Evolutionary conservation across 2,888 invertebrate species (phyloP), one percentile per base, ranked within the genome.

Genomic region (Ennomos fuscantarius): DNA sequence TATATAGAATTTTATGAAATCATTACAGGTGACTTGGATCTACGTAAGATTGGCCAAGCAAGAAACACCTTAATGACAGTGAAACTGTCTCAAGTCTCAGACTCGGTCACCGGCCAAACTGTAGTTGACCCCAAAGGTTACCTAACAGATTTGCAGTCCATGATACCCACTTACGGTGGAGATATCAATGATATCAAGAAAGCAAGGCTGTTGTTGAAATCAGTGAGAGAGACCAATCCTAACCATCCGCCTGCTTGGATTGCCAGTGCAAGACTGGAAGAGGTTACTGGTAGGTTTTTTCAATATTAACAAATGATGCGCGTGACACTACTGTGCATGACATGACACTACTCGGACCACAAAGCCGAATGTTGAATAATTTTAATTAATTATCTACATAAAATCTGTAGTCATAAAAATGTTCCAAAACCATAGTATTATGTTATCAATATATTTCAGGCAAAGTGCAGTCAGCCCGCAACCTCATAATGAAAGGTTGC

Each of bases 181-280:
- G 99, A 99, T 81, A 99, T 99, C 40, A 98, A 98, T 83, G 99
- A 99, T 78, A 99, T 99, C 10, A 99, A 99, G 83, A 99, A 99
- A 82, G 99, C 99, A 0, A 93, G 99, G 55, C 88, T 99, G 53
- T 86, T 99, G 39, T 86, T 99, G 39, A 99, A 99, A 82, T 99
- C 99, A 47, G 99, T 99, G 0, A 93, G 99, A 47, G 97, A 97
- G 79, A 99, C 99, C 0, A 99, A 99, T 92, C 99, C 99, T 0
- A 99, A 99, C 82, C 99, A 99, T 93, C 99, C 99, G 0, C 99
- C 99, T 0, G 99, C 99, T 8, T 99, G 99, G 99, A 98, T 99
- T 70, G 99, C 99, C 9, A 99, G 99, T 65, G 99, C 99, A 0
- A 94, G 99, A 65, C 93, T 99, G 52, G 99, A 99, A 84, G 99